Base-by-base conservation (phyloP, 2,888 invertebrate species). In the Caenorhabditis zanzibari region DNA sequence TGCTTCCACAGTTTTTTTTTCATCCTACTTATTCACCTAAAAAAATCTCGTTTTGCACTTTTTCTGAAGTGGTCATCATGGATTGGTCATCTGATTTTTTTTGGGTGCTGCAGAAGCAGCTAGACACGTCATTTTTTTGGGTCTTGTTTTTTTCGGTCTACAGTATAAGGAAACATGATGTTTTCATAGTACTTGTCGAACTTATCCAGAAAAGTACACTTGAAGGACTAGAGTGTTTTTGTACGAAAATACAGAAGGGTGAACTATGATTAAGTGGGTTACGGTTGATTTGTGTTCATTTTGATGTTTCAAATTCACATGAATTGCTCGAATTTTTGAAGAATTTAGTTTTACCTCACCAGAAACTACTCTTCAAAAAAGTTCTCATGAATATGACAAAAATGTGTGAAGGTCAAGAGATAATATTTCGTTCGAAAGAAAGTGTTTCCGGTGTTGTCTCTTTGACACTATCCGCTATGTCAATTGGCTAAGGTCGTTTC, bases 401-500 rank as follows among this genome's bases (percentile, higher is more conserved):
- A 54, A 68, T 10, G 35, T 38, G 54, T 54, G 69, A 77, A 77
- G 77, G 77, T 77, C 77, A 77, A 77, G 76, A 69, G 69, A 77
- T 69, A 63, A 77, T 44, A 58, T 66, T 44, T 63, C 28, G 61
- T 41, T 61, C 38, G 28, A n/a, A 32, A 44, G 44, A 61, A 16
- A 22, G n/a, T 59, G 63, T 54, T 69, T 77, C 74, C 64, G 74
- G 63, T 54, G 69, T 52, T 54, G 69, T 38, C 47, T 63, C 52
- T 47, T 76, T 58, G 66, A 49, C 58, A 59, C 66, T 59, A 28
- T 64, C 19, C 61, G 54, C 24, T 22, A 58, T 49, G 69, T 61
- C 69, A 68, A 76, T 76, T 76, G 68, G 68, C 76, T 68, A 56
- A 75, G 74, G 74, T 52, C 68, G 76, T 66, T 77, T 68, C 54